Evolutionary conservation across 2,888 invertebrate genomes (phyloP).

Genomic region (Venusia cambrica): DNA sequence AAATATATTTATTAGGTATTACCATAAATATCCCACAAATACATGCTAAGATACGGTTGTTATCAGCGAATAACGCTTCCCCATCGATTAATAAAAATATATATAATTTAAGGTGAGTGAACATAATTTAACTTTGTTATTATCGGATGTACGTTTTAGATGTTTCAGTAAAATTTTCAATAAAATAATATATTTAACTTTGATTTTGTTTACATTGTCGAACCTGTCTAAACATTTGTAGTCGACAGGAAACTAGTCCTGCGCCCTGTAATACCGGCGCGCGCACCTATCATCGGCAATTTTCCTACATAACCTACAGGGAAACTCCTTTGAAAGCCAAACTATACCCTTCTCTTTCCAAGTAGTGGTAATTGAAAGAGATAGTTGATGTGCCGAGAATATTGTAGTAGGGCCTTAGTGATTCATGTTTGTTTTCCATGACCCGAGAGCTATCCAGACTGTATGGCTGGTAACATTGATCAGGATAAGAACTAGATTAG

Average conservation of each 20-base stretch:
- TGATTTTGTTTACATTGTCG: constrained; percentile 23
- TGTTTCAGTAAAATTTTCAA: no score
- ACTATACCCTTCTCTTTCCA: constrained; percentile 35
- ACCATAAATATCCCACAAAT: no score
- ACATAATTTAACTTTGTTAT: constrained; percentile 22
- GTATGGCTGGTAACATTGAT: constrained; percentile 16
- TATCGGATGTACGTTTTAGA: no score
- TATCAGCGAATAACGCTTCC: no score
- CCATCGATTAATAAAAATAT: no score
- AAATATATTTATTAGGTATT: no score
- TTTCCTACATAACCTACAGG: constrained; percentile 44
- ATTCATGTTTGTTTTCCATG: constrained; percentile 27
- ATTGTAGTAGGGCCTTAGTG: constrained; percentile 21
- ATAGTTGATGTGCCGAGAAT: constrained; percentile 13
- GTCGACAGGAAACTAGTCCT: constrained; percentile 56
- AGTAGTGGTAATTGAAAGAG: constrained; percentile 23
- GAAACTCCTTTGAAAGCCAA: constrained; percentile 41
- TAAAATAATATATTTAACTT: constrained; percentile 7
- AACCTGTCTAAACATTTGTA: constrained; percentile 65
- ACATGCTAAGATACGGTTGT: no score
- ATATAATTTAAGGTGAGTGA: no score
- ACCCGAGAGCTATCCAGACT: constrained; percentile 19
- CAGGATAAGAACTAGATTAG: constrained; percentile 2
- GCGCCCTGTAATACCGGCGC: constrained; percentile 74
- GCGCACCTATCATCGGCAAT: constrained; percentile 57